Conservation (phyloP, 2,888 invertebrate species). For the Luffia ferchaultella region DNA sequence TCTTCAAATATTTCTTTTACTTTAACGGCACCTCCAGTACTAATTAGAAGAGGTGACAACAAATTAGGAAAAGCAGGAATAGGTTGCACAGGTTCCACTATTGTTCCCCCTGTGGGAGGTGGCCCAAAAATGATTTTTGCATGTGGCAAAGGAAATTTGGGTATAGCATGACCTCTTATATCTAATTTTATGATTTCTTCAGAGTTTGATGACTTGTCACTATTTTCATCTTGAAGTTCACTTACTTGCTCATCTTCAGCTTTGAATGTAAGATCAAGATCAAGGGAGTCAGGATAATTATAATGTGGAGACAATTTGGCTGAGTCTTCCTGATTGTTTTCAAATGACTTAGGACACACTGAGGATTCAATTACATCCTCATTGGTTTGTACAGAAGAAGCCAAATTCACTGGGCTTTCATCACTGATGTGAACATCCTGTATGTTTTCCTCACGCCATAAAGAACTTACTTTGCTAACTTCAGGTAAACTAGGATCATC, state of each 20-base stretch:
- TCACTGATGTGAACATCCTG: conserved; percentile 39
- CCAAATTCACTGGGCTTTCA: conserved; percentile 48
- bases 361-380: conserved; percentile 23
- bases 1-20: conserved; percentile 33
- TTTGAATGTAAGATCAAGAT: conserved; percentile 24
- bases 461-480: conserved; percentile 33
- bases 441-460: conserved; percentile 41
- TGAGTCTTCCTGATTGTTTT: conserved; percentile 17
- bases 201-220: conserved; percentile 33
- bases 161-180: conserved; percentile 48
- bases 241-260: conserved; percentile 4
- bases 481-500: conserved; percentile 32
- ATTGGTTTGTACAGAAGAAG: conserved; percentile 42
- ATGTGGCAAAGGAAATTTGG: conserved; percentile 35
- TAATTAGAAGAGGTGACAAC: conserved; percentile 46
- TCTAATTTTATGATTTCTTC: conserved; percentile 59
- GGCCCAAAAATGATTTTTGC: conserved; percentile 54
- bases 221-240: conserved; percentile 20
- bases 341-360: conserved; percentile 14
- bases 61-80: conserved; percentile 43
- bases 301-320: conserved; percentile 36
- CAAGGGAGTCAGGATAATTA: conserved; percentile 43
- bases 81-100: conserved; percentile 32
- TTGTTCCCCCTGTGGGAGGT: conserved; percentile 42
- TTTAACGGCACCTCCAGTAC: conserved; percentile 30